These are phyloP conservation scores for Nomada goodeniana DNA, from an alignment of 2,888 invertebrate genomes.

Conservation along the genomic window DNA sequence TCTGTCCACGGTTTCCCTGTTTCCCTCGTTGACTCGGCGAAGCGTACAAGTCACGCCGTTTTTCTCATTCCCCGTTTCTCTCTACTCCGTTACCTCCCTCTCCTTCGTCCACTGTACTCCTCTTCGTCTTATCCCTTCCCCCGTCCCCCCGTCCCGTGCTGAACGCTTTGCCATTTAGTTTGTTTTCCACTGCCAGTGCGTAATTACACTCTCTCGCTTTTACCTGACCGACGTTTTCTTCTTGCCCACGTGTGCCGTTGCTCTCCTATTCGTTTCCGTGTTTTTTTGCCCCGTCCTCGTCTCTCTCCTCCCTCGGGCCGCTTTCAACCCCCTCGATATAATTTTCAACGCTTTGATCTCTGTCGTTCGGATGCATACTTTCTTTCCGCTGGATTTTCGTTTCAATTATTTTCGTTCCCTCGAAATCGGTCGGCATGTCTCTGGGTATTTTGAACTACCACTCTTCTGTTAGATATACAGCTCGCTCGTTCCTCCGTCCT, in stretches of 20 bases:
- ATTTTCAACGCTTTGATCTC: neutral
- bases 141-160: constrained; percentile 9
- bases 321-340: neutral
- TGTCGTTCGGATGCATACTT: neutral
- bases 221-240: constrained; percentile 77
- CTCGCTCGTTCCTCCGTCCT: too few relatives aligned
- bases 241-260: constrained; percentile 59
- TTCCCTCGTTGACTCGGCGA: constrained; percentile 59
- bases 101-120: constrained; percentile 10
- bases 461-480: too few relatives aligned
- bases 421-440: neutral
- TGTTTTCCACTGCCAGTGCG: constrained; percentile 82
- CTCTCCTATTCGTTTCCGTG: constrained; percentile 74
- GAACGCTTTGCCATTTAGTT: constrained; percentile 76
- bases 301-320: neutral
- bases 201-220: constrained; percentile 82
- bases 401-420: constrained; percentile 55
- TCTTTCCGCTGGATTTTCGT: constrained; percentile 31
- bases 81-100: constrained; percentile 17
- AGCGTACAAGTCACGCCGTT: constrained; percentile 64
- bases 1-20: constrained; percentile 51
- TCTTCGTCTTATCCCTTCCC: constrained; percentile 11
- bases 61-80: constrained; percentile 66
- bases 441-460: neutral
- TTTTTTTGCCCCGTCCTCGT: constrained; percentile 66